These are phyloP conservation scores for Chamaetylas fuelleborni DNA, from an alignment of 2,113 vertebrate genomes.

Conservation along the genomic window DNA sequence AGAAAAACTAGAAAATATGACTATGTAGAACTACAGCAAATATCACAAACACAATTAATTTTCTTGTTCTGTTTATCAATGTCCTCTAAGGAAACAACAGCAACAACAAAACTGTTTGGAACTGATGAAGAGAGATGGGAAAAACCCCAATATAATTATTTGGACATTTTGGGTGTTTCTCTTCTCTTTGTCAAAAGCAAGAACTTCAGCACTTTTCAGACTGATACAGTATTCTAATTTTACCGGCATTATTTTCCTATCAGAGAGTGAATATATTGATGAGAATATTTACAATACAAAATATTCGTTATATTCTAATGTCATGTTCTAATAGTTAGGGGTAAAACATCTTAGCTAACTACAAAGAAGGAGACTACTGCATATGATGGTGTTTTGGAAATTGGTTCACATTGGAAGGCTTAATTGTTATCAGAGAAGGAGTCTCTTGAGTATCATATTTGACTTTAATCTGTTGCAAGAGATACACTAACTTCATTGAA, in stretches of 20 bases:
- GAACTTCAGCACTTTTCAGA: background rate
- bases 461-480: background rate
- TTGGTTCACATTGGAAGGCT: background rate
- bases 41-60: background rate
- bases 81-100: background rate
- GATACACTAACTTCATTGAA: background rate
- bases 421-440: background rate
- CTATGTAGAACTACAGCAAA: background rate
- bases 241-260: background rate
- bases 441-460: background rate
- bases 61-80: background rate
- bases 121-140: background rate
- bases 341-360: background rate
- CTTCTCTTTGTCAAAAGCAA: background rate
- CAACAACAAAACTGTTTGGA: background rate
- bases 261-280: background rate
- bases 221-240: background rate
- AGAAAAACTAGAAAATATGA: background rate
- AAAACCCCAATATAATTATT: background rate
- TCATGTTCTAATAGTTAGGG: background rate
- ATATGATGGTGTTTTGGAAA: background rate
- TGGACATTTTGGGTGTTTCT: background rate
- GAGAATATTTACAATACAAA: conserved; percentile 3
- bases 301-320: background rate
- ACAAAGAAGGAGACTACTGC: background rate